phyloP scores from a whole-genome alignment of 2,888 invertebrate species.

The Mellilla xanthometata region DNA sequence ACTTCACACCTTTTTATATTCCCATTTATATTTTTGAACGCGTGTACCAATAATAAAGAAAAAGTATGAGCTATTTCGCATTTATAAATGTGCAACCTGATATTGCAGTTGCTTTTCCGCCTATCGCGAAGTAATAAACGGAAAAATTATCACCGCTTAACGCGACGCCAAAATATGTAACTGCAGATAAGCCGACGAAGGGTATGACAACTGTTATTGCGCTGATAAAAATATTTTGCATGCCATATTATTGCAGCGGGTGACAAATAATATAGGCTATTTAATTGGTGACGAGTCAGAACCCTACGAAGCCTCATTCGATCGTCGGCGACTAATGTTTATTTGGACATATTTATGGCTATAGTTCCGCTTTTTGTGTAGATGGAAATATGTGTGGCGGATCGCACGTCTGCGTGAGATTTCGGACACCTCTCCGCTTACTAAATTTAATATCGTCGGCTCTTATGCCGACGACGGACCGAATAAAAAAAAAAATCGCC shows the following conservation, averaged over 20 bases:
- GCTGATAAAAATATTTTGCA: conserved; percentile 7
- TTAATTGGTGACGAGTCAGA: conserved; percentile 50
- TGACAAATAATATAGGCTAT: conserved; percentile 15
- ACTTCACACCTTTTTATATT: conserved; percentile 29
- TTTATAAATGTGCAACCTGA: conserved; percentile 15
- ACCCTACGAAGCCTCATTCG: conserved; percentile 63
- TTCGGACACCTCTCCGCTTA: conserved; percentile 82
- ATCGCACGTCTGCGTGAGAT: conserved; percentile 83
- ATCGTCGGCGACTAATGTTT: conserved; percentile 76
- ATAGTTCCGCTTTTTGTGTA: conserved; percentile 82
- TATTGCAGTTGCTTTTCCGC: conserved; percentile 15
- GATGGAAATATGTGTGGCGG: conserved; percentile 84
- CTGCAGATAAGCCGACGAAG: conserved; percentile 12
- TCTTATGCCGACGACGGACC: conserved; percentile 70
- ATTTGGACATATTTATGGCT: conserved; percentile 84
- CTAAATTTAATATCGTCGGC: conserved; percentile 82
- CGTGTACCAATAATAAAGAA: conserved; percentile 18
- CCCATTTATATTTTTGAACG: conserved; percentile 22
- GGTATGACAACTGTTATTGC: conserved; percentile 5
- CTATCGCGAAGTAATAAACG: conserved; percentile 14
- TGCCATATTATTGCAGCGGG: background rate
- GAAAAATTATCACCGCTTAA: conserved; percentile 14
- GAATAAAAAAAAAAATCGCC: conserved; percentile 77
- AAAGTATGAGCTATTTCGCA: conserved; percentile 12
- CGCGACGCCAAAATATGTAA: conserved; percentile 8